Evolutionary conservation across 2,888 invertebrate genomes (phyloP).

Genomic region (Pediacus dermestoides): DNA sequence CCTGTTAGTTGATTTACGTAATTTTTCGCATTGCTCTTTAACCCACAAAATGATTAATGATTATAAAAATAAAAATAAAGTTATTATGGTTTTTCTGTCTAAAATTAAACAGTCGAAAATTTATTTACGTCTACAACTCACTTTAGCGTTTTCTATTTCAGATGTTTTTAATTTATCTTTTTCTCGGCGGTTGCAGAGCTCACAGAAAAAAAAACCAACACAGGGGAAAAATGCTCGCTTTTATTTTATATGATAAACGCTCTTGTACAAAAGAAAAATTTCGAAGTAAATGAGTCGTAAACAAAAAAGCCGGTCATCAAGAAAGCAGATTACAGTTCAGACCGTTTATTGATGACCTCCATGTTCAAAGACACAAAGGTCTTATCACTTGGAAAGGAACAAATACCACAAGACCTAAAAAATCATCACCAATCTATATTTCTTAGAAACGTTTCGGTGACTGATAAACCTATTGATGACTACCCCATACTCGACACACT

Average conservation of each 20-base stretch:
- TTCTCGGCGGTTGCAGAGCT: conserved; percentile 15
- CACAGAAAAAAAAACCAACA: conserved; percentile 29
- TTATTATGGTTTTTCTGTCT: conserved; percentile 14
- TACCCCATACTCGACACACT: conserved; percentile 43
- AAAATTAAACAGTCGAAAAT: conserved; percentile 17
- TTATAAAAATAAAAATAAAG: conserved; percentile 17
- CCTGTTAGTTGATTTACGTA: too few species aligned
- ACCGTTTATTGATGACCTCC: conserved; percentile 49
- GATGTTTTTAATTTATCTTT: conserved; percentile 34
- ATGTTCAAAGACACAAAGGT: conserved; percentile 49
- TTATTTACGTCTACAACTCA: conserved; percentile 19
- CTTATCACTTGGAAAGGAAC: conserved; percentile 49
- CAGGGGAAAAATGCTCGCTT: conserved; percentile 22
- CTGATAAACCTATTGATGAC: conserved; percentile 50
- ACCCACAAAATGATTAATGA: conserved; percentile 16
- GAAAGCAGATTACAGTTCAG: conserved; percentile 47
- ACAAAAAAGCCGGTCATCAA: conserved; percentile 47
- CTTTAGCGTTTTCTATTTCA: conserved; percentile 30
- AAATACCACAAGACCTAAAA: conserved; percentile 45
- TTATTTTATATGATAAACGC: conserved; percentile 39
- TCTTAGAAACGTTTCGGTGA: conserved; percentile 43
- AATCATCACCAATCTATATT: conserved; percentile 47
- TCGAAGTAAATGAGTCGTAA: conserved; percentile 48
- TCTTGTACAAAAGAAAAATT: conserved; percentile 39
- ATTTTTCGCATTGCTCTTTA: too few species aligned